These are phyloP conservation scores for Pempheris klunzingeri DNA, from an alignment of 2,797 vertebrate species.

Conservation along the genomic window DNA sequence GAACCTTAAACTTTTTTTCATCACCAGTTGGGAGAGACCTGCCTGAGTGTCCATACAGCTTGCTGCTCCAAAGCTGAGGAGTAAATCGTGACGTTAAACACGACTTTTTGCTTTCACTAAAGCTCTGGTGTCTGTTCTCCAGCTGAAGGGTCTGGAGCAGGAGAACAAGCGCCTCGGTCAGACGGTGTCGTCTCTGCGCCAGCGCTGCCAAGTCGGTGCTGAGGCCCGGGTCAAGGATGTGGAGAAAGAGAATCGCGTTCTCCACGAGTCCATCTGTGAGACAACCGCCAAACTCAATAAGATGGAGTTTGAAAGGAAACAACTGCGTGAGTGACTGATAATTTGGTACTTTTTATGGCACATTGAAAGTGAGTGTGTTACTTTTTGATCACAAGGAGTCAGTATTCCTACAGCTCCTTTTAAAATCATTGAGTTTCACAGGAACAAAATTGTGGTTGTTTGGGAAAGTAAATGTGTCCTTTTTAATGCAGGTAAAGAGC, in stretches of 20 bases:
- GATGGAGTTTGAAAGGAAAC: constrained; percentile 95
- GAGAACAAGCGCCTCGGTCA: constrained; percentile 96
- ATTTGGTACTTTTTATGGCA: not conserved
- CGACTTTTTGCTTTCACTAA: not conserved
- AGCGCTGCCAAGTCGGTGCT: constrained; percentile 94
- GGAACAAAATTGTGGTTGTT: not conserved
- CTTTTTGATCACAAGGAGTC: not conserved
- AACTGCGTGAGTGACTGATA: constrained; percentile 82
- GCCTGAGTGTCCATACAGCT: not conserved
- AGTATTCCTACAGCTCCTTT: not conserved
- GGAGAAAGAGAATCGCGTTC: constrained; percentile 96
- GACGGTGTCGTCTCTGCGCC: constrained; percentile 92
- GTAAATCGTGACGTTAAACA: not conserved
- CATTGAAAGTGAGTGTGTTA: not conserved
- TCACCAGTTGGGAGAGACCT: not conserved
- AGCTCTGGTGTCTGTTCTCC: constrained; percentile 21
- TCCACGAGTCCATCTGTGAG: constrained; percentile 97
- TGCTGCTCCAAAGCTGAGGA: not conserved
- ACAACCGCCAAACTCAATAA: constrained; percentile 95
- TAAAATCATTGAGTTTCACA: too few species aligned
- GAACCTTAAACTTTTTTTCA: not conserved
- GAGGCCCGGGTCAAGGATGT: constrained; percentile 97
- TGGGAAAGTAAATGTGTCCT: not conserved
- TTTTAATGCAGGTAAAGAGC: constrained; percentile 85
- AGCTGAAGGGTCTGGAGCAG: constrained; percentile 96